Percentiles rank a stretch among this genome's conserved stretches.
Conservation (phyloP, 2,113 vertebrate genomes). For the Charina bottae region DNA sequence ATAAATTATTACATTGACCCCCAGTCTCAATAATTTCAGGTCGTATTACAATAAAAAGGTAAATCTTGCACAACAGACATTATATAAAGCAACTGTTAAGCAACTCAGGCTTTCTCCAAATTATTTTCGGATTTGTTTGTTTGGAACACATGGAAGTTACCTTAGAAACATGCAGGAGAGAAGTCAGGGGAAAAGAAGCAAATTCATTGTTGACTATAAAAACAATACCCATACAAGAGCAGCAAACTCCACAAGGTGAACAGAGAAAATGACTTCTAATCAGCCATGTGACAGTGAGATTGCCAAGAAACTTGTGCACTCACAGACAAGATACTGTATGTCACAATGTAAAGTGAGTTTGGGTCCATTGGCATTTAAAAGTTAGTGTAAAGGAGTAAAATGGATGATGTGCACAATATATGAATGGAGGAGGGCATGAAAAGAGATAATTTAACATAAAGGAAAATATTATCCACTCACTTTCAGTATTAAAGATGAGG, state of each 20-base stretch:
- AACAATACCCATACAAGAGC: neutral
- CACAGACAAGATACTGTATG: neutral
- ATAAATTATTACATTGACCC: neutral
- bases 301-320: neutral
- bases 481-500: neutral
- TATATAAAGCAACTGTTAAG: neutral
- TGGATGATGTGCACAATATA: neutral
- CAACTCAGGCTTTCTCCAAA: neutral
- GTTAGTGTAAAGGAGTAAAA: neutral
- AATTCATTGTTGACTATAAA: neutral
- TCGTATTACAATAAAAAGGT: neutral
- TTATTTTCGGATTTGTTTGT: neutral
- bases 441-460: neutral
- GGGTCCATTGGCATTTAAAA: no score
- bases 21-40: neutral
- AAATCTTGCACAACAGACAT: neutral
- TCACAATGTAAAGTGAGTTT: neutral
- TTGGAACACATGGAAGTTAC: neutral
- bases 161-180: neutral
- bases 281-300: neutral
- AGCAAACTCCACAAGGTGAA: neutral
- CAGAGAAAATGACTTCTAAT: neutral
- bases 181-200: neutral
- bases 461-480: neutral
- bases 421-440: neutral